Base-by-base conservation (phyloP, 2,113 vertebrate genomes). In the Prietella phreatophila region DNA sequence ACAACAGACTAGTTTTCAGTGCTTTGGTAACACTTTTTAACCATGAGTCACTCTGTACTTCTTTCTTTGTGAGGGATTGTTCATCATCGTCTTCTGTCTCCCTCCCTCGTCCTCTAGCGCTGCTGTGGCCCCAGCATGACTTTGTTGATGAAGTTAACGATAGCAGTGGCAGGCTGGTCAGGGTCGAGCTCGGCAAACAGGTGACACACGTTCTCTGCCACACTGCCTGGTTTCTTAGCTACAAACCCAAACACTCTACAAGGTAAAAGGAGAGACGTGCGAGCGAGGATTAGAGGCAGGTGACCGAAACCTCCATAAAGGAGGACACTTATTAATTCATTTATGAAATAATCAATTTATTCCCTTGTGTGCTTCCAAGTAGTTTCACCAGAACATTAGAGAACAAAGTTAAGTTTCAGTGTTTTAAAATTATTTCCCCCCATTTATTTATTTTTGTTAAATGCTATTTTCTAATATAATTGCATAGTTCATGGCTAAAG, bases 101-200 rank as follows among this genome's bases (percentile, higher is more conserved):
- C 19, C 71, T 4, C 25, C 63, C 20, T 81, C 58, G 1, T 82
- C 71, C 39, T 90, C 90, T 94, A 97, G 83, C 95, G 93, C 25
- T 95, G 93, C 87, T 95, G 96, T 0, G 95, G 91, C 0, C 95
- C 95, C 92, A 98, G 92, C 93, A 98, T 96, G 91, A 98, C 97
- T 94, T 98, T 98, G 95, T 96, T 97, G 94, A 98, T 96, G 87
- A 98, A 98, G 94, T 96, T 97, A 92, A 97, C 96, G 39, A 98
- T 98, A 92, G 97, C 97, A 0, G 94, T 93, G 25, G 97, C 97
- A 0, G 97, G 97, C 85, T 98, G 97, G 67, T 98, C 97, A 0
- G 97, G 97, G 91, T 98, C 97, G 84, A 98, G 91, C 93, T 98
- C 97, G 0, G 97, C 97, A 63, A 98, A 98, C 87, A 98, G 94